Evolutionary conservation across 2,113 vertebrate species (phyloP), one percentile per base, ranked within the genome.

Genomic region (Odocoileus virginianus): DNA sequence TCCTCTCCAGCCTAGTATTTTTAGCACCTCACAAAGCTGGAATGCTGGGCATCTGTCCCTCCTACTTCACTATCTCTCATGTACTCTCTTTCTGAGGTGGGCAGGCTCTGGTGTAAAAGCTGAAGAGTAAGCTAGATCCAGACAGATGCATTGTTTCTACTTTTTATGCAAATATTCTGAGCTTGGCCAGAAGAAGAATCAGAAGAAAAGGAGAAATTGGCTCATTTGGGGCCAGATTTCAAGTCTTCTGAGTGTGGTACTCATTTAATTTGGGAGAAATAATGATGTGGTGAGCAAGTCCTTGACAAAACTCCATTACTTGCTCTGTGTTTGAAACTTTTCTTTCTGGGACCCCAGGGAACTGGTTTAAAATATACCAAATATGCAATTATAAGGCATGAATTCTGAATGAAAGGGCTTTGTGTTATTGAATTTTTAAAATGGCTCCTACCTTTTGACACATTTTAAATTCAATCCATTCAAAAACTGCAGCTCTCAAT

Each of bases 11-110:
- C 15, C 8, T 79, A 84, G 17, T 98, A 98, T 98, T 97, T 97
- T 98, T 98, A 98, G 97, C 45, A 43, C 40, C n/a, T 96, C 89
- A 94, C 93, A 97, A 97, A 97, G 96, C 93, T 84, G 43, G 47
- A 96, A 2, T 87, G 89, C 97, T 94, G 93, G 83, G 93, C 78
- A 28, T 55, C 89, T 55, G 91, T 84, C 36, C 91, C 89, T 92
- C 93, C 97, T 82, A 52, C 88, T 58, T 78, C 94, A 87, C 81
- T 91, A 6, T 87, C 79, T 54, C 45, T 87, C 36, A 1, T 33
- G 54, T 19, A 83, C 36, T 93, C 87, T 91, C 45, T 45, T 92
- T 97, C n/a, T 50, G 83, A 92, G 87, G 84, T 2, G 1, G 16
- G 43, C 12, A 7, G 67, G 43, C 12, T 2, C 71, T 91, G 45